Percentiles rank a stretch among this genome's conserved stretches.
phyloP scores from a whole-genome alignment of 2,113 vertebrate genomes.

The Chamaetylas fuelleborni region DNA sequence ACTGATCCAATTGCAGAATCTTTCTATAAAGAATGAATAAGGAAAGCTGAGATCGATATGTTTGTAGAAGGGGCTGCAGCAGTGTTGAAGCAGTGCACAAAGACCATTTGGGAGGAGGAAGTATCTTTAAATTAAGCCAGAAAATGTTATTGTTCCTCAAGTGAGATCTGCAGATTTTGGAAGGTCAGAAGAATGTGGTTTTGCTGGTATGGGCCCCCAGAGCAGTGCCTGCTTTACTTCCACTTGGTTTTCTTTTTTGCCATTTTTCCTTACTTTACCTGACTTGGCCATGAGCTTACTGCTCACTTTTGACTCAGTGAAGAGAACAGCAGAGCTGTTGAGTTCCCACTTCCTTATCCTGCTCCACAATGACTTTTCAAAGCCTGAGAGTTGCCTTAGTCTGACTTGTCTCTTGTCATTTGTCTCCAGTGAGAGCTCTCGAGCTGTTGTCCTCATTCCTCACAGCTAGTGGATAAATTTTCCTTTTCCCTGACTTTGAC shows the following conservation, averaged over 20 bases:
- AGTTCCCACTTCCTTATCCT: neutral
- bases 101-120: neutral
- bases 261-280: neutral
- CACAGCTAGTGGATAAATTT: neutral
- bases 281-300: neutral
- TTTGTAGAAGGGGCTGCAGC: neutral
- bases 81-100: neutral
- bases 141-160: neutral
- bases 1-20: neutral
- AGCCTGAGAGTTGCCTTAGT: neutral
- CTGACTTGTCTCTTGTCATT: too few species aligned
- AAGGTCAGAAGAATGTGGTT: neutral
- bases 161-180: neutral
- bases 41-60: neutral
- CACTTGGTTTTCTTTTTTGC: neutral
- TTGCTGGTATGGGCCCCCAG: neutral
- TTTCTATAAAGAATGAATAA: neutral
- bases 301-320: neutral
- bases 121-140: neutral
- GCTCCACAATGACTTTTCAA: neutral
- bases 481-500: conserved; percentile 5
- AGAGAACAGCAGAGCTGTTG: neutral
- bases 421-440: neutral
- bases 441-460: neutral
- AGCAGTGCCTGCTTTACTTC: neutral